Evolutionary conservation across 1,140 invertebrate species (phyloP).

Genomic region (Zophobas atratus): DNA sequence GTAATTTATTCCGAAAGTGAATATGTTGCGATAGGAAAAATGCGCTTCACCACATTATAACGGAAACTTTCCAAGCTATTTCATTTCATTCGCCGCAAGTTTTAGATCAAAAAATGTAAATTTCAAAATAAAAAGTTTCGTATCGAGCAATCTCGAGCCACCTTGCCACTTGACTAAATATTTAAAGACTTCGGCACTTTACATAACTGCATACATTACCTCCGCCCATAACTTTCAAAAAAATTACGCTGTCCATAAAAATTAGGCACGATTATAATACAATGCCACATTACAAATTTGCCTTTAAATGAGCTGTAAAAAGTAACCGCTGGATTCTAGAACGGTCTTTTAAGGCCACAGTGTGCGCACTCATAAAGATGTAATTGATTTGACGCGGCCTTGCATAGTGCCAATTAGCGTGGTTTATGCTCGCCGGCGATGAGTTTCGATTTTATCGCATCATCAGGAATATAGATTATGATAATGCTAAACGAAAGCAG

Average conservation of each 20-base stretch:
- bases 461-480: neutral
- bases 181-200: neutral
- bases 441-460: conserved; percentile 8
- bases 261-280: conserved; percentile 14
- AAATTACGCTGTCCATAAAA: conserved; percentile 13
- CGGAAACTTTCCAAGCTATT: no score
- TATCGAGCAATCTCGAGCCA: neutral
- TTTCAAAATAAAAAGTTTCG: no score
- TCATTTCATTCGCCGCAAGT: no score
- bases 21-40: no score
- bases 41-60: no score
- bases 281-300: conserved; percentile 5
- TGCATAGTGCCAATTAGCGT: neutral
- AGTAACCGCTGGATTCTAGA: conserved; percentile 5
- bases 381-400: neutral
- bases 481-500: conserved; percentile 6
- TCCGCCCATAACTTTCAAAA: conserved; percentile 7
- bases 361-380: neutral
- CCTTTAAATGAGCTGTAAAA: conserved; percentile 14
- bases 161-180: conserved; percentile 3
- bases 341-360: no score
- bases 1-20: no score
- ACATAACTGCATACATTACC: conserved; percentile 5
- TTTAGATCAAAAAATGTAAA: no score
- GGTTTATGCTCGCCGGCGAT: neutral